phyloP scores from a whole-genome alignment of 2,888 invertebrate species.

The Galerucella calmariensis region DNA sequence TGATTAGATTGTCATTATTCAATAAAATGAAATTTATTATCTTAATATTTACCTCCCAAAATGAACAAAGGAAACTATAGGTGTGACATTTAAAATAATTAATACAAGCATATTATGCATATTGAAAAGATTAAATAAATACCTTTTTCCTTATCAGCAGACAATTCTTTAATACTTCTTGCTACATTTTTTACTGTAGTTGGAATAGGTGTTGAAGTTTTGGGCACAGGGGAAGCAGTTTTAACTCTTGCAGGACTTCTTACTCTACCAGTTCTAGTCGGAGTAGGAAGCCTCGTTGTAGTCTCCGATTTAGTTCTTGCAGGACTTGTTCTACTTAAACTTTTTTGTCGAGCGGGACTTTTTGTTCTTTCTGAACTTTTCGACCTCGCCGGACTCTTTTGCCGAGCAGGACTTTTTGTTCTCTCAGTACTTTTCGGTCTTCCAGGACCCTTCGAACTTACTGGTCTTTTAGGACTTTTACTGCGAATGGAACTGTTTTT shows the following conservation, averaged over 20 bases:
- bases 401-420: slow-evolving; percentile 57
- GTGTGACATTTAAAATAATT: slow-evolving; percentile 10
- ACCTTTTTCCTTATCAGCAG: slow-evolving; percentile 45
- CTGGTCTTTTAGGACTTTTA: slow-evolving; percentile 43
- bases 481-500: slow-evolving; percentile 35
- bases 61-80: background rate
- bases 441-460: slow-evolving; percentile 46
- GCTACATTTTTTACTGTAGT: slow-evolving; percentile 49
- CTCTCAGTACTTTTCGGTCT: slow-evolving; percentile 46
- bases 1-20: too few relatives aligned
- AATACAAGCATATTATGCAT: background rate
- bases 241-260: slow-evolving; percentile 45
- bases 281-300: slow-evolving; percentile 38
- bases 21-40: too few relatives aligned
- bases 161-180: slow-evolving; percentile 41
- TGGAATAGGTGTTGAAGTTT: slow-evolving; percentile 46
- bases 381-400: slow-evolving; percentile 39
- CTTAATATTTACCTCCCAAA: background rate
- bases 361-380: slow-evolving; percentile 39
- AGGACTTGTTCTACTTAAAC: slow-evolving; percentile 28
- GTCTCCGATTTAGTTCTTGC: slow-evolving; percentile 43
- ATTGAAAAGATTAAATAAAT: slow-evolving; percentile 4
- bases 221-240: slow-evolving; percentile 35
- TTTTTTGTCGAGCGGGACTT: slow-evolving; percentile 38
- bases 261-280: slow-evolving; percentile 32